Conservation (phyloP, 2,113 vertebrate genomes). For the Rhinoderma darwinii region DNA sequence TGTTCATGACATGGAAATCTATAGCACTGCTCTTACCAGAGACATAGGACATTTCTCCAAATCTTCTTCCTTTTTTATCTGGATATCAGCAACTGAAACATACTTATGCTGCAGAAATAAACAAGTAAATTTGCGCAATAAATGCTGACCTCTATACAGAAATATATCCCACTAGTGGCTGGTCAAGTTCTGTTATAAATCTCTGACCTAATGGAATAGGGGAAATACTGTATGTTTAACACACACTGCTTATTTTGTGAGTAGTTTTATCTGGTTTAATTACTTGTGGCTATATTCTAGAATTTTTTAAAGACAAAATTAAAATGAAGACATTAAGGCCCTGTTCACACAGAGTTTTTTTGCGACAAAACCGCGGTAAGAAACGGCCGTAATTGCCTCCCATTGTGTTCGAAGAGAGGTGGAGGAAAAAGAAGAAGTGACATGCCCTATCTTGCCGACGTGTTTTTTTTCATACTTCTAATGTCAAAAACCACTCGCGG, state of each 20-base stretch:
- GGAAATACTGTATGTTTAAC: background rate
- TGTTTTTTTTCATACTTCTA: no score
- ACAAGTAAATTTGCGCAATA: background rate
- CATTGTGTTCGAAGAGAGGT: no score
- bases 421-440: no score
- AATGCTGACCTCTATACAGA: background rate
- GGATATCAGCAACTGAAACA: constrained; percentile 90
- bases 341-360: no score
- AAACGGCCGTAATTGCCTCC: no score
- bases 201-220: background rate
- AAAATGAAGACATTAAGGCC: no score
- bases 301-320: no score
- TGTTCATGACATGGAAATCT: background rate
- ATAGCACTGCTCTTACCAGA: constrained; percentile 78
- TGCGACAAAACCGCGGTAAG: no score
- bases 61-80: constrained; percentile 92
- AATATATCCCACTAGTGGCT: background rate
- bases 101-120: constrained; percentile 88
- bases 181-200: background rate
- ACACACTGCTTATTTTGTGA: background rate
- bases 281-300: background rate
- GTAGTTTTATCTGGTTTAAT: background rate
- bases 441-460: no score
- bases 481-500: no score
- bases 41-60: constrained; percentile 93